Percentiles rank a stretch among this genome's conserved stretches.
phyloP scores from a whole-genome alignment of 1,140 invertebrate genomes.

The Trichonephila clavata region DNA sequence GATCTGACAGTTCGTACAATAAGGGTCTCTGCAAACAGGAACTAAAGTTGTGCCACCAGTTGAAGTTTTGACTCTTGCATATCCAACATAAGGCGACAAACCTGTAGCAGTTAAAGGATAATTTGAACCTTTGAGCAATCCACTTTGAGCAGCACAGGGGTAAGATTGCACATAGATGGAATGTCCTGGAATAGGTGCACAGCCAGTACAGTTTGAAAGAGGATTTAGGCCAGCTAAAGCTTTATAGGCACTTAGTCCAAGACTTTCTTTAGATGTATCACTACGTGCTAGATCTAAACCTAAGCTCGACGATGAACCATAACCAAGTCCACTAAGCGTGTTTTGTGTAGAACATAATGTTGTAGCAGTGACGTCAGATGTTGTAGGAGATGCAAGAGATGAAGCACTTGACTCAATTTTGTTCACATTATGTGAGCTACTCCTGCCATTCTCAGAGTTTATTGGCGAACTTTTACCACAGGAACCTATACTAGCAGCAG shows the following conservation, averaged over 20 bases:
- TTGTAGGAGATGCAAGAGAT: conserved; percentile 16
- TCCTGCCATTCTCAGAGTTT: conserved; percentile 67
- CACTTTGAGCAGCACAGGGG: conserved; percentile 65
- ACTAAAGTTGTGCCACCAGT: conserved; percentile 93
- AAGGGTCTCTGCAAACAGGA: conserved; percentile 97
- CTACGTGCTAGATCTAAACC: conserved; percentile 71
- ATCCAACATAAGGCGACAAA: conserved; percentile 85
- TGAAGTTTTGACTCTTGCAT: conserved; percentile 94
- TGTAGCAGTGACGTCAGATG: conserved; percentile 41
- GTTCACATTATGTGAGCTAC: conserved; percentile 56
- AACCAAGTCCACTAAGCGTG: conserved; percentile 77
- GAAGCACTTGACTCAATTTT: conserved; percentile 4
- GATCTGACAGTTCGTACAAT: conserved; percentile 95
- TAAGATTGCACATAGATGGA: conserved; percentile 76
- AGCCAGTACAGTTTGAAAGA: conserved; percentile 70
- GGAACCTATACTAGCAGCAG: conserved; percentile 66
- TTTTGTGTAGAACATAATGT: conserved; percentile 75
- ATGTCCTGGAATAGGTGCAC: conserved; percentile 77
- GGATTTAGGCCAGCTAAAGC: conserved; percentile 63
- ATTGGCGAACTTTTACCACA: conserved; percentile 77
- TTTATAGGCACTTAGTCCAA: conserved; percentile 76
- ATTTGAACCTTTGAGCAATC: conserved; percentile 66
- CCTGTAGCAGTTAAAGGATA: conserved; percentile 78
- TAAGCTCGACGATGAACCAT: conserved; percentile 71
- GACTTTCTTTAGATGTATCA: conserved; percentile 75